Conservation (phyloP, 2,888 invertebrate genomes). For the Eupithecia subfuscata region DNA sequence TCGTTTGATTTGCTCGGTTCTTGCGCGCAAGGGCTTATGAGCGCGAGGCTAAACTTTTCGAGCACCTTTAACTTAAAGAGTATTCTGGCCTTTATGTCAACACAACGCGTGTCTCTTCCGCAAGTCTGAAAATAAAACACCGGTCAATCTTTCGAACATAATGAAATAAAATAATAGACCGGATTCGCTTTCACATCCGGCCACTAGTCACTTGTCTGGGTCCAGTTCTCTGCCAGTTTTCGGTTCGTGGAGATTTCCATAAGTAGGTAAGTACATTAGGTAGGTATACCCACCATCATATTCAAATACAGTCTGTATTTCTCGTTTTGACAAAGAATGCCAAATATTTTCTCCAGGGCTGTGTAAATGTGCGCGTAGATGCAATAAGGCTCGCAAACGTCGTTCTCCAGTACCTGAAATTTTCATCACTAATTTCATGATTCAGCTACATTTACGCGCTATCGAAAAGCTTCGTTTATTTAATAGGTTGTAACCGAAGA, state of each 20-base stretch:
- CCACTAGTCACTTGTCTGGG: not conserved
- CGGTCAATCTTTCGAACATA: not conserved
- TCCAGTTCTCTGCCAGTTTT: not conserved
- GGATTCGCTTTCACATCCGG: not conserved
- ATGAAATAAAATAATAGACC: not conserved
- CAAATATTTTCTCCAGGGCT: conserved; percentile 77
- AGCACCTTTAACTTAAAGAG: conserved; percentile 74
- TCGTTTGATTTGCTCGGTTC: conserved; percentile 42
- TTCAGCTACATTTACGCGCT: not conserved
- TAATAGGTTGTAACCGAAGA: not conserved
- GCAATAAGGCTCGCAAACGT: conserved; percentile 76
- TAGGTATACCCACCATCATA: conserved; percentile 59
- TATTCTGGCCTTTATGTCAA: conserved; percentile 76
- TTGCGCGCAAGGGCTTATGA: conserved; percentile 73
- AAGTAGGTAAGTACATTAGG: too few species aligned
- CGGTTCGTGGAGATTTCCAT: not conserved
- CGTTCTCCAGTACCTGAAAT: conserved; percentile 75
- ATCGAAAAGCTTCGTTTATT: not conserved
- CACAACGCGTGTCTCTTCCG: conserved; percentile 67
- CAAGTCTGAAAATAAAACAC: conserved; percentile 57
- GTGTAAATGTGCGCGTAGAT: conserved; percentile 78
- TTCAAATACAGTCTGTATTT: conserved; percentile 74
- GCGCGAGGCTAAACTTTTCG: conserved; percentile 74
- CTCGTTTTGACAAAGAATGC: conserved; percentile 69
- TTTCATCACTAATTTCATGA: conserved; percentile 6